Evolutionary conservation across 2,888 invertebrate genomes (phyloP), one percentile per base, ranked within the genome.

Genomic region (Athalia circularis): DNA sequence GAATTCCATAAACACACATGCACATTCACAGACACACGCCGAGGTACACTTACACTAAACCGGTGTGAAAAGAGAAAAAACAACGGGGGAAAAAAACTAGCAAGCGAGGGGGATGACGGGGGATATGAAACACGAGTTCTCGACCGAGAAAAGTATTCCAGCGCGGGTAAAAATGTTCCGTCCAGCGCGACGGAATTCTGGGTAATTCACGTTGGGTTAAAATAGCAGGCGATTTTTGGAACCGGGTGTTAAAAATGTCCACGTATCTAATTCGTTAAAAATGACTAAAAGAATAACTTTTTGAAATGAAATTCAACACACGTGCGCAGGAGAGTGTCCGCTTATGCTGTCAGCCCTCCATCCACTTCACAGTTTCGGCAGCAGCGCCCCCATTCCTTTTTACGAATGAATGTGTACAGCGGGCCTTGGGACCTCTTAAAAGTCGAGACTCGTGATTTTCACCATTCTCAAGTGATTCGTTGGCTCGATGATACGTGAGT

Each of bases 201-300:
- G 43, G 54, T 54, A 70, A 57, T 70, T 70, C 57, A 54, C 29
- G 45, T 43, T 54, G 45, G 70, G 70, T 45, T 45, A 54, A 70
- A 70, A 70, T 54, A 54, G 45, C 54, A 11, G 70, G 43, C 9
- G 43, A 54, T 70, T 50, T 54, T 70, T 70, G 70, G 70, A 70
- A 45, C 70, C 70, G 54, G 70, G 70, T 70, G 70, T 70, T 45
- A 70, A 70, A 70, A 70, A 70, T 70, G 70, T 57, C 70, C 54
- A 29, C 70, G 70, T 70, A 11, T 57, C 52, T 52, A n/a, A 70
- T 57, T 54, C 57, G 70, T 13, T 70, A 57, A 70, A 70, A 70
- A 57, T 70, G 54, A 70, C 54, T 70, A 43, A 52, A 43, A 54
- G 54, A 43, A 70, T 70, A 57, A 70, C 43, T 54, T 70, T 57